Conservation (phyloP, 2,797 vertebrate genomes). For the Odontamblyopus rebecca region DNA sequence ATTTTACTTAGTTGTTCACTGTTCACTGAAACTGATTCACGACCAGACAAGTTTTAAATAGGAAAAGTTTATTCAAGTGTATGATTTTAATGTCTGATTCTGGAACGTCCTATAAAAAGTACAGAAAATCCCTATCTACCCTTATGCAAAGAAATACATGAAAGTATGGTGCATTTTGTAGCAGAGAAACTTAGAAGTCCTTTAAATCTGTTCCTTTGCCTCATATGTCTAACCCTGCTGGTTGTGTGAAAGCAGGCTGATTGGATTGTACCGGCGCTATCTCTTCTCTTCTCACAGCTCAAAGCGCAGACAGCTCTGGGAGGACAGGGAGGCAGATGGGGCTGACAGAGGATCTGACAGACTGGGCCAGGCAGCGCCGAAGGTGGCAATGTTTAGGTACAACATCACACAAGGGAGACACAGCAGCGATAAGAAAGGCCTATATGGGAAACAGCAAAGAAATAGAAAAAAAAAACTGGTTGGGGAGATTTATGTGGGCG, state of each 20-base stretch:
- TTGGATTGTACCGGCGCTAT: conserved; percentile 11
- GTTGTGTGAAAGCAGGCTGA: conserved; percentile 19
- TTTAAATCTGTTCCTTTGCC: background rate
- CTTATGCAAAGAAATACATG: background rate
- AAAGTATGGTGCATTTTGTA: background rate
- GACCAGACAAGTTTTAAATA: background rate
- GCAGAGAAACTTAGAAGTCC: conserved; percentile 2
- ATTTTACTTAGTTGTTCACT: background rate
- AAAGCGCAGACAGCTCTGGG: conserved; percentile 28
- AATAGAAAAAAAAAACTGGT: conserved; percentile 12
- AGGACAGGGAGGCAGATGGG: conserved; percentile 49
- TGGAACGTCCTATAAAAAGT: background rate
- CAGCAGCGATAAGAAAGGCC: conserved; percentile 22
- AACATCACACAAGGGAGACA: conserved; percentile 31
- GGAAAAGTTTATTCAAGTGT: background rate
- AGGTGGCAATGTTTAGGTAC: conserved; percentile 10
- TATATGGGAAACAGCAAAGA: conserved; percentile 26
- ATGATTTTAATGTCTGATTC: background rate
- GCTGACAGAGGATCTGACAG: conserved; percentile 49
- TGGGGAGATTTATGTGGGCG: conserved; percentile 43
- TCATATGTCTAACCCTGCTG: conserved; percentile 8
- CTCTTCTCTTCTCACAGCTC: conserved; percentile 17
- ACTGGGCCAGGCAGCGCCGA: conserved; percentile 17
- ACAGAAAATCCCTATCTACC: background rate
- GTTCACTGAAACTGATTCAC: background rate